Percentiles rank a stretch among this genome's conserved stretches.
phyloP scores from a whole-genome alignment of 1,140 invertebrate species.

The Zaprionus taronus region DNA sequence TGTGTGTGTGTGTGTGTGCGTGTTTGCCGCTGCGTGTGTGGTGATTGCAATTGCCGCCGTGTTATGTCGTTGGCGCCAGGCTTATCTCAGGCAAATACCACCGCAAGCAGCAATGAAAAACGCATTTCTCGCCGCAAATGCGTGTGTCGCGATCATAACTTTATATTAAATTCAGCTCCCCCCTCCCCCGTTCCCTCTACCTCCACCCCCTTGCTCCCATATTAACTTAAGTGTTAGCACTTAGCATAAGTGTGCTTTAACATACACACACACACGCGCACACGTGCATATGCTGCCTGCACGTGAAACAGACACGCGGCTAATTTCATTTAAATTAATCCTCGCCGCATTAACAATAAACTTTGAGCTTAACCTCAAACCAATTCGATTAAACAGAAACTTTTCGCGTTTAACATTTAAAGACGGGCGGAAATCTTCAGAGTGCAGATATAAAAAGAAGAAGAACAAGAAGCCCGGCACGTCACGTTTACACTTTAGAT shows the following conservation, averaged over 20 bases:
- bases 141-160: slow-evolving; percentile 55
- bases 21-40: background rate
- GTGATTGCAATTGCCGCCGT: slow-evolving; percentile 33
- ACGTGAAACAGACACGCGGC: slow-evolving; percentile 4
- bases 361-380: background rate
- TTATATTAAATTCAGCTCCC: slow-evolving; percentile 52
- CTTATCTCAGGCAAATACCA: slow-evolving; percentile 53
- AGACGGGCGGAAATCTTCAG: background rate
- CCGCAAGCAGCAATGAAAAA: slow-evolving; percentile 58
- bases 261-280: slow-evolving; percentile 2
- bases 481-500: background rate
- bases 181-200: background rate
- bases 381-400: slow-evolving; percentile 15
- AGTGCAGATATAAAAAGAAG: background rate
- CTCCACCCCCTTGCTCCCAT: background rate
- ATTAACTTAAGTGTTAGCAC: slow-evolving; percentile 33
- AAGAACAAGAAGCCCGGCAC: background rate
- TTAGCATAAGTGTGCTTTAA: slow-evolving; percentile 31
- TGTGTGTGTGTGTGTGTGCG: slow-evolving; percentile 8
- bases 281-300: background rate
- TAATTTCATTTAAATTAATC: slow-evolving; percentile 35
- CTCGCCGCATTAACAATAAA: slow-evolving; percentile 17
- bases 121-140: slow-evolving; percentile 46
- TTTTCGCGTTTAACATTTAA: background rate
- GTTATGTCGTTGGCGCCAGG: slow-evolving; percentile 18